These are phyloP conservation scores for Loris lydekkerianus DNA, from an alignment of 2,797 vertebrate genomes.

Conservation along the genomic window DNA sequence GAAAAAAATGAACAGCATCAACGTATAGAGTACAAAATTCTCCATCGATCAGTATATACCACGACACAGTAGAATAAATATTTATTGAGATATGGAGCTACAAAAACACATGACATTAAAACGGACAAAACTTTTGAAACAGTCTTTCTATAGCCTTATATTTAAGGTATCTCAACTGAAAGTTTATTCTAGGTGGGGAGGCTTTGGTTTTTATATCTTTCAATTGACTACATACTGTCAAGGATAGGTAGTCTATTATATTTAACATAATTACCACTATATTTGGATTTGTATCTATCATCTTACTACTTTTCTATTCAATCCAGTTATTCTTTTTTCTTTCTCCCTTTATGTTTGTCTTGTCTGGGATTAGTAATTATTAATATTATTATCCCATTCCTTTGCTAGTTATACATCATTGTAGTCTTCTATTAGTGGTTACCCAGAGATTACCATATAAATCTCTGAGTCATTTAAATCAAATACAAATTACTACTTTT, in stretches of 20 bases:
- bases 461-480: neutral
- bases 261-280: neutral
- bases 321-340: neutral
- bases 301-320: neutral
- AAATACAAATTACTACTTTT: neutral
- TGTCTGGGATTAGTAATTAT: neutral
- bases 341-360: neutral
- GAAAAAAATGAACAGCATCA: no score
- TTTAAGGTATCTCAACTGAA: neutral
- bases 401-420: neutral
- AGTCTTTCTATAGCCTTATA: neutral
- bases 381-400: neutral
- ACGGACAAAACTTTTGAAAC: no score
- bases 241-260: neutral
- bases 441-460: neutral
- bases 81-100: no score
- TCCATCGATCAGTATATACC: no score
- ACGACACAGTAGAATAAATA: no score
- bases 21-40: no score
- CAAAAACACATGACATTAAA: no score
- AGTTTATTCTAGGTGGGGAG: neutral
- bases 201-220: neutral
- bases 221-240: neutral
- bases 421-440: neutral
- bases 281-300: neutral